Evolutionary conservation across 2,888 invertebrate genomes (phyloP).

Genomic region (Helobdella robusta): DNA sequence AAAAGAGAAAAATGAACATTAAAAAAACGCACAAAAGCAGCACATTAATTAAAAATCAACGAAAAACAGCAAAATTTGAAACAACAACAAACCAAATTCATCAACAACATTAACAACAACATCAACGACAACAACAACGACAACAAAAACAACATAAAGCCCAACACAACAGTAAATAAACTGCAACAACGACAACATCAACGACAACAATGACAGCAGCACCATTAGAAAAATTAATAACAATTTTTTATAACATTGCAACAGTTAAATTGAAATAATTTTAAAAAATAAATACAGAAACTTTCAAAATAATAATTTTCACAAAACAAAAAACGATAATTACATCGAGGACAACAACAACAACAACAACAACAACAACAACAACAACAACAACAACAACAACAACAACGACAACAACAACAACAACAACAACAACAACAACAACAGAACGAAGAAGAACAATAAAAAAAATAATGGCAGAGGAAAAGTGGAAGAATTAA

Average conservation of each 20-base stretch:
- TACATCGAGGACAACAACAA: not conserved
- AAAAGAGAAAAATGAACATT: too few species aligned
- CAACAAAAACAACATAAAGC: not conserved
- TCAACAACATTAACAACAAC: not conserved
- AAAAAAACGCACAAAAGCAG: too few species aligned
- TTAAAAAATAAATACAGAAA: not conserved
- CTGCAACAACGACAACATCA: not conserved
- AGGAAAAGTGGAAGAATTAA: not conserved
- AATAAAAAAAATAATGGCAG: not conserved
- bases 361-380: constrained; percentile 1
- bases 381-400: constrained; percentile 1
- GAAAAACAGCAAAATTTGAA: too few species aligned
- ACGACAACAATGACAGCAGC: constrained; percentile 1
- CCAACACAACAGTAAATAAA: too few species aligned
- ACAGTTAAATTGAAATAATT: not conserved
- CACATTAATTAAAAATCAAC: too few species aligned
- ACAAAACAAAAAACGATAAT: not conserved
- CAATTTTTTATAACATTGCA: not conserved
- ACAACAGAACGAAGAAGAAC: not conserved
- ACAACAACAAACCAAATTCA: not conserved
- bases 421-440: constrained; percentile 1
- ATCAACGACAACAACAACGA: not conserved
- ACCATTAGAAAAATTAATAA: not conserved
- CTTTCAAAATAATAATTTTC: not conserved
- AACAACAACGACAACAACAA: constrained; percentile 1